Evolutionary conservation across 2,113 vertebrate genomes (phyloP), one percentile per base, ranked within the genome.

Genomic region (Nothocercus nigrocapillus): DNA sequence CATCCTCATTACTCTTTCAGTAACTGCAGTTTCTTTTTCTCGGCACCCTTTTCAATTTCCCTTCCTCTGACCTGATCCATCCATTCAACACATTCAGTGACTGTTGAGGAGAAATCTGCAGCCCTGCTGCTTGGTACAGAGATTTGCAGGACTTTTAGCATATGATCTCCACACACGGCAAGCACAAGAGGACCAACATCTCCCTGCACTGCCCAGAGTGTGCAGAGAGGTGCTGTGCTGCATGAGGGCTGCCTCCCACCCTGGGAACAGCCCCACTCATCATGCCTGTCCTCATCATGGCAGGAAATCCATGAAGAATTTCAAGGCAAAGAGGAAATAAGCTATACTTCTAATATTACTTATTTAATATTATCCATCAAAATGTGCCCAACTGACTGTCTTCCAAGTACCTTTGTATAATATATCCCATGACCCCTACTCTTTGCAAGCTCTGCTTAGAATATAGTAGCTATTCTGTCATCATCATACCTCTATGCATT

Each of bases 171-270:
- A 30, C 13, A 49, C 17, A 15, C 9, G 10, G 28, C 16, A 53
- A 53, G 38, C 11, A 14, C 83, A 58, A 7, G 25, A 64, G 53
- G 30, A 6, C 13, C 36, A 76, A 1, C 11, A 11, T 64, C 27
- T 56, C 7, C 18, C 1, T 0, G 0, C 13, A 17, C 1, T 1
- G 9, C 13, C 47, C 25, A 13, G 32, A 13, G 28, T 25, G 6
- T 2, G 1, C 4, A 32, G 24, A 9, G 28, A 13, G 56, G 21
- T 5, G 28, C 63, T 21, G 11, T 9, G 5, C 17, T 9, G 16
- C 28, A 30, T 30, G 27, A 15, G 53, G 42, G 34, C 8, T 75
- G 10, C 51, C 38, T 68, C 38, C 12, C 25, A 27, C 74, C 22
- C 51, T 1, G 0, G 44, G 28, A 18, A 30, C 66, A 42, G 36